Evolutionary conservation across 1,140 invertebrate species (phyloP).

Genomic region (Wiebesia pumilae): DNA sequence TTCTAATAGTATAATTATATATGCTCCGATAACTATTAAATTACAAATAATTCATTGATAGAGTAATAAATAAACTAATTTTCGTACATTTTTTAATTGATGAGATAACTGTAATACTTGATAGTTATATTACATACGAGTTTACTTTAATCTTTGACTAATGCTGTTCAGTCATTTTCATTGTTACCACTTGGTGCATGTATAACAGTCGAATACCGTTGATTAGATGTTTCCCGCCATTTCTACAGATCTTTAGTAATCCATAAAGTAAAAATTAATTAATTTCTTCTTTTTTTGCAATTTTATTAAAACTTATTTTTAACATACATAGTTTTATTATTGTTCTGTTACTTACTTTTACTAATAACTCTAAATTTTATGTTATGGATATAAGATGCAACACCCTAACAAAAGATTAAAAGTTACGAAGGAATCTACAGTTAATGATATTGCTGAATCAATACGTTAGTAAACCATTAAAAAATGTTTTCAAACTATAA

Average conservation of each 20-base stretch:
- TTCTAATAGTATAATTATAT: too few relatives aligned
- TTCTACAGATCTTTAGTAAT: background rate
- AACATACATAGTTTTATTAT: background rate
- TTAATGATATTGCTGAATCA: conserved; percentile 51
- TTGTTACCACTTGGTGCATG: background rate
- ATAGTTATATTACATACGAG: background rate
- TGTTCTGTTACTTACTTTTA: background rate
- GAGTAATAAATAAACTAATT: too few relatives aligned
- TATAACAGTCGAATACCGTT: background rate
- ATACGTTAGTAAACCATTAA: conserved; percentile 52
- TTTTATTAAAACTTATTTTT: conserved; percentile 1
- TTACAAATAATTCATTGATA: too few relatives aligned
- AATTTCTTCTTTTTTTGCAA: background rate
- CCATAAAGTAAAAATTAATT: background rate
- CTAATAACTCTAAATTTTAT: background rate
- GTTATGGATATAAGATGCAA: conserved; percentile 22
- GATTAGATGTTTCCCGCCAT: conserved; percentile 8
- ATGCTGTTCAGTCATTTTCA: background rate
- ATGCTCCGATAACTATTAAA: too few relatives aligned
- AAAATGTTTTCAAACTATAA: too few relatives aligned
- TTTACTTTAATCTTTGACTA: background rate
- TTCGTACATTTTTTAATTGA: too few relatives aligned
- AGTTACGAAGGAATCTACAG: conserved; percentile 35
- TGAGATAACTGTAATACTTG: background rate
- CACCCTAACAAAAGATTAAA: conserved; percentile 47